A percentile compares a stretch with the other conserved stretches of the same genome.
These are phyloP conservation scores for Pseudanteris insignis DNA, from an alignment of 2,888 invertebrate species.

Conservation along the genomic window DNA sequence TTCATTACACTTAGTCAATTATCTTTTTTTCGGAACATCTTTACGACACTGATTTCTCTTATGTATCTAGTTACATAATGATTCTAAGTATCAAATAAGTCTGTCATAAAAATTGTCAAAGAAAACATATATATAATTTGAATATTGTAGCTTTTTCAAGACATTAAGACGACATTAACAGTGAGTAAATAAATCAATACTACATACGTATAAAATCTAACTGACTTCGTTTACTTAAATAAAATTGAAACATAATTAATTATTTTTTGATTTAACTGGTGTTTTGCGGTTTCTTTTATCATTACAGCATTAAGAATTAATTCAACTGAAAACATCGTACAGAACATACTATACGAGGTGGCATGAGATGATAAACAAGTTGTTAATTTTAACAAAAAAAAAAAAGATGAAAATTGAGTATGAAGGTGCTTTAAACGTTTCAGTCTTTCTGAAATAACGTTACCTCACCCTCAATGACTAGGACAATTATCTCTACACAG, in stretches of 20 bases:
- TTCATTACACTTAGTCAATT: slow-evolving; percentile 11
- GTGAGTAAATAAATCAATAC: no score
- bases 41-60: background rate
- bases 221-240: slow-evolving; percentile 23
- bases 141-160: slow-evolving; percentile 3
- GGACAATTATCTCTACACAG: slow-evolving; percentile 58
- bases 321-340: no score
- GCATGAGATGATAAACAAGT: no score
- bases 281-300: no score
- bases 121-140: background rate
- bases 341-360: no score
- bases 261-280: no score
- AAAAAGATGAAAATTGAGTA: no score
- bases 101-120: slow-evolving; percentile 11
- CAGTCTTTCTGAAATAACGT: background rate
- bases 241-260: slow-evolving; percentile 5
- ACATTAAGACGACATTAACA: background rate
- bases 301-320: no score
- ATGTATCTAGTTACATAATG: slow-evolving; percentile 7
- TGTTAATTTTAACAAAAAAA: no score
- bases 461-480: slow-evolving; percentile 53
- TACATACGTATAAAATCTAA: slow-evolving; percentile 25
- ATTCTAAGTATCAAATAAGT: slow-evolving; percentile 19
- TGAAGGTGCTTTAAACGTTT: background rate
- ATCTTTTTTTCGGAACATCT: slow-evolving; percentile 17